Evolutionary conservation across 2,888 invertebrate species (phyloP).

Genomic region (Drosophila anceps): DNA sequence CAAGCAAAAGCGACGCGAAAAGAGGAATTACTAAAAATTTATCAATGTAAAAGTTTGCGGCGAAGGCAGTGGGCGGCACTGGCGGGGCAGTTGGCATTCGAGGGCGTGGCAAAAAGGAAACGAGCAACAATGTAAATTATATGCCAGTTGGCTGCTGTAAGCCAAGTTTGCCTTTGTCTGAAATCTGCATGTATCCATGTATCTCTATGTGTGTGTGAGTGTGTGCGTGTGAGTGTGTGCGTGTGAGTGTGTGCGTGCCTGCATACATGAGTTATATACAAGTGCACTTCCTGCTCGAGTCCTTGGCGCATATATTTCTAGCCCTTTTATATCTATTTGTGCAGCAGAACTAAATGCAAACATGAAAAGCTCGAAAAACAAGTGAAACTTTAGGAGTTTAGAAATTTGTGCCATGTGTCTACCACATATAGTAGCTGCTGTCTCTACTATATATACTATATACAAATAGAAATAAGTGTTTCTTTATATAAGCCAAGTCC

Average conservation of each 20-base stretch:
- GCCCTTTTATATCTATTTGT: constrained; percentile 33
- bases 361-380: constrained; percentile 19
- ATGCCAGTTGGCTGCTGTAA: constrained; percentile 70
- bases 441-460: background rate
- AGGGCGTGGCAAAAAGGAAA: constrained; percentile 54
- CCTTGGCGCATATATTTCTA: constrained; percentile 31
- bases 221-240: background rate
- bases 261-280: constrained; percentile 32
- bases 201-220: background rate
- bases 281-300: constrained; percentile 50
- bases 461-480: constrained; percentile 2
- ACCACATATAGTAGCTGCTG: background rate
- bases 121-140: constrained; percentile 79
- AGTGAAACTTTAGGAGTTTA: constrained; percentile 13
- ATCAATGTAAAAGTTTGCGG: constrained; percentile 73
- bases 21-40: constrained; percentile 79
- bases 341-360: constrained; percentile 27
- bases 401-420: background rate
- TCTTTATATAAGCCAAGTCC: background rate
- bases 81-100: background rate
- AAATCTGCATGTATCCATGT: constrained; percentile 18
- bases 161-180: constrained; percentile 52
- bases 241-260: background rate
- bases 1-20: constrained; percentile 37
- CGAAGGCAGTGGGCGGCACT: constrained; percentile 22